Evolutionary conservation across 92 coral and sea anemone species (phyloP), one percentile per base, ranked within the genome.

Genomic region (Phenganax marumi): DNA sequence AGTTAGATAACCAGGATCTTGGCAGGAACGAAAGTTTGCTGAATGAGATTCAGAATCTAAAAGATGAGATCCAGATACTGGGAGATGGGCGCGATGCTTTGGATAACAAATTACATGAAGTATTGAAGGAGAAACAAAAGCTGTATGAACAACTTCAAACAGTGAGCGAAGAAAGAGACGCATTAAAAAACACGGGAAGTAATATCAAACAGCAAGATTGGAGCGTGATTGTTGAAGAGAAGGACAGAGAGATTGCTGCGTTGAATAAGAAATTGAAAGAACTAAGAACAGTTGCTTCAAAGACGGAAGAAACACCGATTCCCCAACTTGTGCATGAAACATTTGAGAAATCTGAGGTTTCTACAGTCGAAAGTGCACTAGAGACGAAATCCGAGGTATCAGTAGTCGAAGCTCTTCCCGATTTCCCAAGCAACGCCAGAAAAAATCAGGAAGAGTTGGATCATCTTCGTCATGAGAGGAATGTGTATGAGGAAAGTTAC

Each of bases 61-160:
- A 77, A 78, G 83, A 85, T 24, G 93, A 90, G 54, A 65, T 81
- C 64, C 88, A 81, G 84, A 82, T 70, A 33, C 70, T 87, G 10
- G 89, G 88, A 51, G 85, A 89, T 70, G 93, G 92, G 54, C 89
- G 88, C 12, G 90, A 90, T 50, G 97, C 92, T 65, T 81, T 92
- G 64, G 91, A 94, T 62, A 81, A 92, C 13, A 89, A 84, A 62
- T 83, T 93, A 70, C 98, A 92, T 68, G 95, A 92, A 73, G 92
- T 93, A 6, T 70, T 90, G 18, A 78, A 75, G 48, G 93, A 92
- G 76, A 80, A 87, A 33, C 92, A 94, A 79, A 92, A 85, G 68
- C 88, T 94, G 12, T 85, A 88, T 62, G 89, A 88, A 19, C 94
- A 94, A 77, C 81, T 92, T 10, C 91, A 92, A 74, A 84, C 90